Evolutionary conservation across 2,888 invertebrate species (phyloP).

Genomic region (Cosmorhoe ocellata): DNA sequence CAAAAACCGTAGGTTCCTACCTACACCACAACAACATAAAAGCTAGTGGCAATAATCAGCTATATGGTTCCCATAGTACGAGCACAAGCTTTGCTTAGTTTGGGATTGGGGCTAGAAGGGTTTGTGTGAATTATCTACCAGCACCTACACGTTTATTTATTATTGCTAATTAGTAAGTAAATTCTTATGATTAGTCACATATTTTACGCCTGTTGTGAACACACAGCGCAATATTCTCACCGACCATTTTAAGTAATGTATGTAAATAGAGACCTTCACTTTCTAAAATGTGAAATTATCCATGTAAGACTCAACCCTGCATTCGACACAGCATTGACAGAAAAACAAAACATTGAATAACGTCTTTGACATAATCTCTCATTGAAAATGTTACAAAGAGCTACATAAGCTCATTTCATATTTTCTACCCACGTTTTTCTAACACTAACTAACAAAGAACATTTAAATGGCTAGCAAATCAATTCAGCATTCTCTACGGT

Average conservation of each 20-base stretch:
- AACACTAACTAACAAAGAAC: constrained; percentile 31
- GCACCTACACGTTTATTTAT: too few relatives aligned
- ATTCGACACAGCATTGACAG: constrained; percentile 45
- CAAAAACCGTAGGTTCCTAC: too few relatives aligned
- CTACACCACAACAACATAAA: too few relatives aligned
- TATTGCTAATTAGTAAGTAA: too few relatives aligned
- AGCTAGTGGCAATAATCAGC: too few relatives aligned
- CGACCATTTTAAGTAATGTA: constrained; percentile 59
- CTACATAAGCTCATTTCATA: constrained; percentile 14
- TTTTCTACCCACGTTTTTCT: constrained; percentile 33
- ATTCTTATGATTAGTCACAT: constrained; percentile 41
- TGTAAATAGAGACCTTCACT: constrained; percentile 69
- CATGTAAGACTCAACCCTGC: constrained; percentile 46
- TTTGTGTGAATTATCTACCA: too few relatives aligned
- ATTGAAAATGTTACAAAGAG: constrained; percentile 35
- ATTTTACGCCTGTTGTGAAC: constrained; percentile 54
- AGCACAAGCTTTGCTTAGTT: too few relatives aligned
- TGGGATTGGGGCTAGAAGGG: too few relatives aligned
- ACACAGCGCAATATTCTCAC: constrained; percentile 43
- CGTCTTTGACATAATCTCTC: constrained; percentile 42
- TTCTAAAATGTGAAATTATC: constrained; percentile 75
- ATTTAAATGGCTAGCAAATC: constrained; percentile 38
- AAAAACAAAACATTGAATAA: constrained; percentile 43
- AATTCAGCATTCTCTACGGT: constrained; percentile 52
- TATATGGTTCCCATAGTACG: too few relatives aligned